Percentiles rank a stretch among this genome's conserved stretches.
Evolutionary conservation across 2,888 invertebrate species (phyloP).

Genomic region (Sesia bembeciformis): DNA sequence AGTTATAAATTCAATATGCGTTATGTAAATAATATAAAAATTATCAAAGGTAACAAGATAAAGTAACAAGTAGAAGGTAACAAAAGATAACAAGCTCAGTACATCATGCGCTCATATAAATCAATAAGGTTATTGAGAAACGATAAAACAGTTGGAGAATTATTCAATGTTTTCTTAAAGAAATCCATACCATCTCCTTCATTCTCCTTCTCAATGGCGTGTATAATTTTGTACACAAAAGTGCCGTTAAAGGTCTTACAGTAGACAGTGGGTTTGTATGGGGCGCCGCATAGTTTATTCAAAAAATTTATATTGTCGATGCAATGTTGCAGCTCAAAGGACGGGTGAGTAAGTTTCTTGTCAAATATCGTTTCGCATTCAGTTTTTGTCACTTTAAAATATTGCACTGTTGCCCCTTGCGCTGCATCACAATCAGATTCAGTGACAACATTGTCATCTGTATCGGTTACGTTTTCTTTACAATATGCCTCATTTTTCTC

Average conservation of each 20-base stretch:
- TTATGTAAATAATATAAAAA: too few species aligned
- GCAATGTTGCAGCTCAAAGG: conserved; percentile 26
- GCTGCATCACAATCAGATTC: conserved; percentile 12
- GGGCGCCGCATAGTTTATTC: conserved; percentile 26
- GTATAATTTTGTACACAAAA: conserved; percentile 21
- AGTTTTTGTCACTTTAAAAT: conserved; percentile 5
- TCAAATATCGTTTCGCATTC: conserved; percentile 12
- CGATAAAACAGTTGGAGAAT: conserved; percentile 4
- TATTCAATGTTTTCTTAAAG: conserved; percentile 2
- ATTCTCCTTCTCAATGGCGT: conserved; percentile 3
- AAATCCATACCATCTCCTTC: neutral
- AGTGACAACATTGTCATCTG: conserved; percentile 11
- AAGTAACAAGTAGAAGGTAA: too few species aligned
- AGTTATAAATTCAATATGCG: too few species aligned
- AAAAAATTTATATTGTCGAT: conserved; percentile 26
- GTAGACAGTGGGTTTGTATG: conserved; percentile 17
- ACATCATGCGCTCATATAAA: neutral
- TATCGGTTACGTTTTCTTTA: neutral
- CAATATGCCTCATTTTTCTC: conserved; percentile 3
- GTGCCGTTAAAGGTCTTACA: conserved; percentile 25
- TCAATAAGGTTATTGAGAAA: conserved; percentile 4
- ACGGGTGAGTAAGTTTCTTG: conserved; percentile 10
- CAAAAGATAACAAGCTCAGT: too few species aligned
- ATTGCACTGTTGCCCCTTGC: conserved; percentile 7
- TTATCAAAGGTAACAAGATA: too few species aligned